These are phyloP conservation scores for Australoheros facetus DNA, from an alignment of 2,797 vertebrate genomes.

Conservation along the genomic window DNA sequence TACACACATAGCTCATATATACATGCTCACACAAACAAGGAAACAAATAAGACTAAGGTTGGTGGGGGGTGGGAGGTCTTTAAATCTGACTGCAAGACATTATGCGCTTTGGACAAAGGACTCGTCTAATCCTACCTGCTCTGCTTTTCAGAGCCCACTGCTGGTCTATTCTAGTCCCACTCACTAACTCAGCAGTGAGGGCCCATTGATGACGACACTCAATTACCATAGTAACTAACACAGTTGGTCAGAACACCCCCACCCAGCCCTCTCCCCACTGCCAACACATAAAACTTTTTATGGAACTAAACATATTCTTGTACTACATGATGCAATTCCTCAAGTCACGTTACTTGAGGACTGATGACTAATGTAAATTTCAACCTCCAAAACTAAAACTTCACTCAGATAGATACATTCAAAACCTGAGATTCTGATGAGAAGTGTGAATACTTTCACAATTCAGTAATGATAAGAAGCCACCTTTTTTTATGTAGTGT, in stretches of 20 bases:
- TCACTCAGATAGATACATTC: background rate
- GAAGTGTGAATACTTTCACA: background rate
- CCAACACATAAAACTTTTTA: constrained; percentile 60
- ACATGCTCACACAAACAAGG: constrained; percentile 36
- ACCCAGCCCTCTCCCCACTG: constrained; percentile 73
- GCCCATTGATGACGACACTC: constrained; percentile 91
- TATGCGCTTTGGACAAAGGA: constrained; percentile 95
- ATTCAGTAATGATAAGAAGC: background rate
- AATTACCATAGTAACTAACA: constrained; percentile 99
- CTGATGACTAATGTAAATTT: background rate
- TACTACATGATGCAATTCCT: constrained; percentile 18
- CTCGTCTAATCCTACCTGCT: constrained; percentile 98
- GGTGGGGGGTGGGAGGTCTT: constrained; percentile 86
- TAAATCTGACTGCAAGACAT: constrained; percentile 97
- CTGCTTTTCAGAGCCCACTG: constrained; percentile 91
- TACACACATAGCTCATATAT: constrained; percentile 33
- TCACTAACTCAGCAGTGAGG: constrained; percentile 90
- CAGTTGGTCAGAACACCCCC: constrained; percentile 74
- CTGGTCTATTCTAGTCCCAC: constrained; percentile 90
- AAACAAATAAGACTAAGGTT: constrained; percentile 45
- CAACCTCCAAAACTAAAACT: background rate
- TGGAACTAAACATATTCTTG: constrained; percentile 21
- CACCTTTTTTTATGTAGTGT: background rate
- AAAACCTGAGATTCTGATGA: background rate
- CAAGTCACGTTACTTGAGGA: background rate